A percentile compares a stretch with the other conserved stretches of the same genome.
Evolutionary conservation across 92 coral and sea anemone species (phyloP).

Genomic region (Zoanthus sansibaricus): DNA sequence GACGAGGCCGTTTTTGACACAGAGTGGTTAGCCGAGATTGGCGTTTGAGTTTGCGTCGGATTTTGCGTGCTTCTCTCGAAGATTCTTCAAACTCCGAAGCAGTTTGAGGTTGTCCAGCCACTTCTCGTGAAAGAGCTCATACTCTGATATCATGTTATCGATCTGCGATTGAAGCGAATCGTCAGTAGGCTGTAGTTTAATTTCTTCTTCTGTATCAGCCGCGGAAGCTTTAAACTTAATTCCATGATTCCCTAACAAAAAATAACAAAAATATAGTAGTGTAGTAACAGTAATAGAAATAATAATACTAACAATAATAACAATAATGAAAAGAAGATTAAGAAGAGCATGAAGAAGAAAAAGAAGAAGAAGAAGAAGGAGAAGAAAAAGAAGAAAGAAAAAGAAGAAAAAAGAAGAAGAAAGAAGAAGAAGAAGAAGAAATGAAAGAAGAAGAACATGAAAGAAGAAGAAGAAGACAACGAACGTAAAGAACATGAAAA

Average conservation of each 20-base stretch:
- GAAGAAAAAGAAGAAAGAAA: no score
- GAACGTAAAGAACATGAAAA: no score
- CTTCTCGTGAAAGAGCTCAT: conserved; percentile 84
- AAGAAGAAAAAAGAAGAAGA: no score
- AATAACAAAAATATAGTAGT: background rate
- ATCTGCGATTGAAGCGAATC: conserved; percentile 62
- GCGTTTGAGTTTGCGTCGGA: conserved; percentile 27
- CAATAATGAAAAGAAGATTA: no score
- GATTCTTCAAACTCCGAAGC: conserved; percentile 47
- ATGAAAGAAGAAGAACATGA: no score
- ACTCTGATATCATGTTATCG: conserved; percentile 80
- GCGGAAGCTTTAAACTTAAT: conserved; percentile 68
- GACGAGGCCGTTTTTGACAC: background rate
- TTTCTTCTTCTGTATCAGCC: conserved; percentile 69
- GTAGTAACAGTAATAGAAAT: no score
- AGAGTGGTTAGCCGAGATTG: background rate
- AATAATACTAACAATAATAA: no score
- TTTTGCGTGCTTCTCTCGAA: conserved; percentile 62
- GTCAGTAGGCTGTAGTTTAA: conserved; percentile 75
- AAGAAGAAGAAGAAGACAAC: no score
- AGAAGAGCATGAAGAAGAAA: no score
- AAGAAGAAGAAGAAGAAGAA: no score
- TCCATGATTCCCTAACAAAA: conserved; percentile 63
- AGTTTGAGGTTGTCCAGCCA: conserved; percentile 86
- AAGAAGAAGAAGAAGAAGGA: no score